phyloP scores from a whole-genome alignment of 2,113 vertebrate genomes.

The Ammodytes dubius region DNA sequence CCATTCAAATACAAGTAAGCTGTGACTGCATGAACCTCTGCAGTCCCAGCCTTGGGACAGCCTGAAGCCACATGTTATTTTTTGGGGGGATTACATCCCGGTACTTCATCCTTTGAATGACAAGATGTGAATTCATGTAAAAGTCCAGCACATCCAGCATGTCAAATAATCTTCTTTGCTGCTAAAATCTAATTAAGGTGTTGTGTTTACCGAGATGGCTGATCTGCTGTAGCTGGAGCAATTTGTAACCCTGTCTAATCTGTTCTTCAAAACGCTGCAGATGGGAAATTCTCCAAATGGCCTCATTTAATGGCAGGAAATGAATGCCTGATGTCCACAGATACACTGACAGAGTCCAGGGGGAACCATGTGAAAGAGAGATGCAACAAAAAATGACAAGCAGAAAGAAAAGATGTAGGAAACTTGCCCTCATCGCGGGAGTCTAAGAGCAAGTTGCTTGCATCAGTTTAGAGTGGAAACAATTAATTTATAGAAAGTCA shows the following conservation, averaged over 20 bases:
- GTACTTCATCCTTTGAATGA: conserved; percentile 4
- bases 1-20: not conserved
- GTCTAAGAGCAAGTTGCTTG: not conserved
- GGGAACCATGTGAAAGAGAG: not conserved
- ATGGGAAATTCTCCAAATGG: not conserved
- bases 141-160: not conserved
- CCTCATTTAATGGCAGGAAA: not conserved
- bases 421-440: too few species aligned
- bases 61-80: not conserved
- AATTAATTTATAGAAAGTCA: not conserved
- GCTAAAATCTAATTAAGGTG: conserved; percentile 5
- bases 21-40: not conserved
- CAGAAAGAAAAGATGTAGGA: not conserved
- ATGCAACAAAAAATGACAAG: not conserved
- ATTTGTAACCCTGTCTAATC: not conserved
- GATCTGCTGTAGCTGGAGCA: not conserved
- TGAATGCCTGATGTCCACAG: not conserved
- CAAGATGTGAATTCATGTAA: not conserved
- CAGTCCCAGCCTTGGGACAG: not conserved
- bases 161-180: not conserved
- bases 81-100: not conserved
- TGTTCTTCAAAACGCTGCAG: not conserved
- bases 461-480: not conserved
- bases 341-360: not conserved
- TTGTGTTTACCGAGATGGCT: not conserved